Base-by-base conservation (phyloP, 2,888 invertebrate genomes). In the Dusona sp. region DNA sequence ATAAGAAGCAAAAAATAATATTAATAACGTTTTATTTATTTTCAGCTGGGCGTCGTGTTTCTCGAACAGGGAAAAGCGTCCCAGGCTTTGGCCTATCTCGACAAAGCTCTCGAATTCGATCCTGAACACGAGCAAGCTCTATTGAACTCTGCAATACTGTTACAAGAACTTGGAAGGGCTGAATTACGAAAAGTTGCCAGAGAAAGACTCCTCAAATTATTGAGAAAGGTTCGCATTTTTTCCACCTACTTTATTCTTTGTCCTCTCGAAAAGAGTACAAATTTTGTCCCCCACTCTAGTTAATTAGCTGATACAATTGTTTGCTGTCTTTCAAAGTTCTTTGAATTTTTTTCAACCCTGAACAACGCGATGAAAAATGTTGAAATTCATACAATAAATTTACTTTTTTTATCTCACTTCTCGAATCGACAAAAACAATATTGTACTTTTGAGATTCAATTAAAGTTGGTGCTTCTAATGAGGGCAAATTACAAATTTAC, bases 61-160 rank as follows among this genome's bases (percentile, higher is more conserved):
- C 95, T 99, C 89, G 99, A 99, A 93, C 98, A 98, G 95, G 98
- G 98, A 65, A 98, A 98, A 94, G 97, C 98, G 0, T 97, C 97
- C 0, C 98, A 98, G 94, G 99, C 99, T 0, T 95, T 98, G 80
- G 97, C 98, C 0, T 98, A 98, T 94, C 96, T 99, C 91, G 98
- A 99, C 94, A 98, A 98, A 94, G 99, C 99, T 0, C 95, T 99
- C 74, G 97, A 98, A 93, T 95, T 98, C 91, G 98, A 99, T 94
- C 99, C 99, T 0, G 98, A 99, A 89, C 99, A 99, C 93, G 98
- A 98, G 93, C 98, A 98, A 94, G 98, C 99, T 0, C 95, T 99
- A 85, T 95, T 99, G 75, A 99, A 99, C 95, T 99, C 99, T 0
- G 99, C 99, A 45, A 98, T 99, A 92, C 95, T 99, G 75, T 96